A percentile compares a stretch with the other conserved stretches of the same genome.
phyloP scores from a whole-genome alignment of 2,797 vertebrate genomes.

The Agapornis canus region DNA sequence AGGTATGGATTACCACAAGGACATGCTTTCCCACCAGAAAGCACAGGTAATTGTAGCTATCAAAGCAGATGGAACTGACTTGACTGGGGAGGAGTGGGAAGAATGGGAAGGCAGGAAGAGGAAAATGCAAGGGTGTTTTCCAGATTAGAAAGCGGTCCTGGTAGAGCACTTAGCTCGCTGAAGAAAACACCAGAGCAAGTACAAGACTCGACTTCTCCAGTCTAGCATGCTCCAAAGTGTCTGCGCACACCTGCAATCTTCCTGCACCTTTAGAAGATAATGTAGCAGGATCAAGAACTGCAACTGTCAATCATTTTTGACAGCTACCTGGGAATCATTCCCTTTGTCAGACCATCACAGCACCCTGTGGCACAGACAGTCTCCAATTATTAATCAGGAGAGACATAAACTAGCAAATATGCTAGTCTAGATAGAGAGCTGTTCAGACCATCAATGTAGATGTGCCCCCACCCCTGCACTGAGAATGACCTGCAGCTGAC shows the following conservation, averaged over 20 bases:
- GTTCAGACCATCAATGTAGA: slow-evolving; percentile 74
- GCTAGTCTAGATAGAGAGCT: slow-evolving; percentile 77
- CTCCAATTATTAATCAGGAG: slow-evolving; percentile 45
- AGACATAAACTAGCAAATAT: slow-evolving; percentile 70
- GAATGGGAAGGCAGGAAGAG: slow-evolving; percentile 43
- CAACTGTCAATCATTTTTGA: slow-evolving; percentile 36
- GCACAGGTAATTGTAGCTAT: slow-evolving; percentile 54
- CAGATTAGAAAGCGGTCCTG: slow-evolving; percentile 69
- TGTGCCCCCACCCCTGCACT: slow-evolving; percentile 81
- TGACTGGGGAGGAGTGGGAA: not conserved
- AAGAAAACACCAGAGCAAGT: slow-evolving; percentile 38
- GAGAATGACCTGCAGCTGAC: slow-evolving; percentile 81
- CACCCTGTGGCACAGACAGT: slow-evolving; percentile 45
- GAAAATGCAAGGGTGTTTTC: slow-evolving; percentile 66
- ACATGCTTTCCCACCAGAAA: slow-evolving; percentile 69
- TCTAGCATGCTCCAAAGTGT: slow-evolving; percentile 67
- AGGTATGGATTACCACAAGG: not conserved
- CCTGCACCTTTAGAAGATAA: slow-evolving; percentile 71
- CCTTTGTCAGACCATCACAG: slow-evolving; percentile 49
- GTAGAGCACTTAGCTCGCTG: slow-evolving; percentile 53
- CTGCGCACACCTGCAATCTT: slow-evolving; percentile 37
- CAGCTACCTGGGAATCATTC: slow-evolving; percentile 53
- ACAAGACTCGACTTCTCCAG: slow-evolving; percentile 63
- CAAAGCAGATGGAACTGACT: slow-evolving; percentile 24
- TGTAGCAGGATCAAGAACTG: slow-evolving; percentile 59